Conservation (phyloP, 2,113 vertebrate species). For the Argyrosomus japonicus region DNA sequence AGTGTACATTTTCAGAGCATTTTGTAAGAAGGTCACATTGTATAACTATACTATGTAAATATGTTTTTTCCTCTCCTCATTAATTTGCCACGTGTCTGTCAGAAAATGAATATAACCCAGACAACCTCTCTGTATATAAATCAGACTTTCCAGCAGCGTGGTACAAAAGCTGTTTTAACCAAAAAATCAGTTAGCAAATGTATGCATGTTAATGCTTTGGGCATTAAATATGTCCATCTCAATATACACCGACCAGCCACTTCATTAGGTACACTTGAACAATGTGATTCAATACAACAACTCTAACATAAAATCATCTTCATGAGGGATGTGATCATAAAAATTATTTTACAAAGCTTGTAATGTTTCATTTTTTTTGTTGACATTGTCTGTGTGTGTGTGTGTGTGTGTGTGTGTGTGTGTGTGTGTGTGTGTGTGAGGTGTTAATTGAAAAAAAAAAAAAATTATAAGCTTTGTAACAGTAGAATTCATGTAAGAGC, state of each 20-base stretch:
- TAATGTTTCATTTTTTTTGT: too few relatives aligned
- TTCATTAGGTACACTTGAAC: too few relatives aligned
- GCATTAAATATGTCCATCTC: not conserved
- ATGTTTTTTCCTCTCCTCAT: not conserved
- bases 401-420: too few relatives aligned
- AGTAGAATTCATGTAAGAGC: too few relatives aligned
- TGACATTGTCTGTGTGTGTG: too few relatives aligned
- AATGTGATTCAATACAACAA: too few relatives aligned
- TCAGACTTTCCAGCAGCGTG: not conserved
- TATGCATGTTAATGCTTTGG: not conserved
- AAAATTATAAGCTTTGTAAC: too few relatives aligned
- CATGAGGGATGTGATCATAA: too few relatives aligned
- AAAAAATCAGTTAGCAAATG: not conserved
- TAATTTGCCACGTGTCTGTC: not conserved
- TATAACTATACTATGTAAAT: not conserved
- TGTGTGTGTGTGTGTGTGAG: too few relatives aligned
- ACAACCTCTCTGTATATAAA: not conserved
- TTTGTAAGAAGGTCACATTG: not conserved
- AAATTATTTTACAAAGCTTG: too few relatives aligned
- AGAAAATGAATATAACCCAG: not conserved
- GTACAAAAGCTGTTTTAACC: not conserved
- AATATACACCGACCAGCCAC: not conserved
- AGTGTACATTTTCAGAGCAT: not conserved
- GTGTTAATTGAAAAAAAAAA: too few relatives aligned
- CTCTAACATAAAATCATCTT: too few relatives aligned